Evolutionary conservation across 2,797 vertebrate genomes (phyloP).

Genomic region (Bradypodion ventrale): DNA sequence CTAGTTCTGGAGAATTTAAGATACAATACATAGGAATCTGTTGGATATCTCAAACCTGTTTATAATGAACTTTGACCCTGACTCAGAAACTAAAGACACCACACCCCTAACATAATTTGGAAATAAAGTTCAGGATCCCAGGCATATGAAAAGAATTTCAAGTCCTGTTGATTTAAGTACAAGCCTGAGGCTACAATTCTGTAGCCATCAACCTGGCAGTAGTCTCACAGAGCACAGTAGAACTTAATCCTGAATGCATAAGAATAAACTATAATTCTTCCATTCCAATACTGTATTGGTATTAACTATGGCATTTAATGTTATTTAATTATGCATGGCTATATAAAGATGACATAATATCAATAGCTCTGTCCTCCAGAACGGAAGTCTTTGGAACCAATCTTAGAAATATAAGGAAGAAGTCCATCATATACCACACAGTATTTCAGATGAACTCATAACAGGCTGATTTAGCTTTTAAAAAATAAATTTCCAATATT

Average conservation of each 20-base stretch:
- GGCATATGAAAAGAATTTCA: slow-evolving; percentile 2
- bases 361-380: slow-evolving; percentile 41
- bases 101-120: slow-evolving; percentile 61
- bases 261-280: not conserved
- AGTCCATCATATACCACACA: not conserved
- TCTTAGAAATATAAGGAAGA: slow-evolving; percentile 15
- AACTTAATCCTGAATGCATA: not conserved
- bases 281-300: no score
- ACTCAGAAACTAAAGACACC: slow-evolving; percentile 22
- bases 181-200: not conserved
- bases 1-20: slow-evolving; percentile 10
- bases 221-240: not conserved
- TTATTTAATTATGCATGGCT: not conserved
- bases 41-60: not conserved
- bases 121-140: not conserved
- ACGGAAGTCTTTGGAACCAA: not conserved
- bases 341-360: not conserved
- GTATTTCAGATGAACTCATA: not conserved
- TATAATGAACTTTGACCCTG: slow-evolving; percentile 32
- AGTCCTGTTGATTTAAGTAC: not conserved
- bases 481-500: slow-evolving; percentile 39
- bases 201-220: not conserved
- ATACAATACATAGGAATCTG: not conserved
- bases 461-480: not conserved
- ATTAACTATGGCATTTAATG: no score